Percentiles rank a stretch among this genome's conserved stretches.
Evolutionary conservation across 2,888 invertebrate species (phyloP).

Genomic region (Watsonalla cultraria): DNA sequence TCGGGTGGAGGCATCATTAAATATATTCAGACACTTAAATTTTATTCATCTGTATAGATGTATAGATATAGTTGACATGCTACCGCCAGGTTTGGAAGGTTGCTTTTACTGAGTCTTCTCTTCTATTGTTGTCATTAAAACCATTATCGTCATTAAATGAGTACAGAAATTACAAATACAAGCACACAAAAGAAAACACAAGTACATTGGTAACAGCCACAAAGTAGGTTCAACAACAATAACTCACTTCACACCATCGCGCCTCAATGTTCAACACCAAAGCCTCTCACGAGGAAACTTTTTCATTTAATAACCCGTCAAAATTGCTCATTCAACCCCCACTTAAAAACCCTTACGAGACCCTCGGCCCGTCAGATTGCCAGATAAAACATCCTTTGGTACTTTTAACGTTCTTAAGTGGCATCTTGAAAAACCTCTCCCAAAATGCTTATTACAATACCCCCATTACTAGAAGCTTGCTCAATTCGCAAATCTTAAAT

Average conservation of each 20-base stretch:
- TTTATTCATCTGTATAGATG: no score
- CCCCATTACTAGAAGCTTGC: no score
- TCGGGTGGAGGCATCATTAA: no score
- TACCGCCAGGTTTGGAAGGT: no score
- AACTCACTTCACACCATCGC: background rate
- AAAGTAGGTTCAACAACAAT: background rate
- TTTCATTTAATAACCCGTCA: conserved; percentile 30
- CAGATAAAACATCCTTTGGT: background rate
- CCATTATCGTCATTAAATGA: no score
- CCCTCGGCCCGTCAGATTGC: conserved; percentile 1
- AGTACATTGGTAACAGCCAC: background rate
- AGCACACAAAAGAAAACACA: background rate
- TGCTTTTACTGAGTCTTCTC: no score
- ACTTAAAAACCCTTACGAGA: conserved; percentile 20
- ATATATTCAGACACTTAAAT: no score
- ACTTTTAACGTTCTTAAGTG: background rate
- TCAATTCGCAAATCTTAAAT: no score
- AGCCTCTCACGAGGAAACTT: conserved; percentile 21
- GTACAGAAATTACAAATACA: no score
- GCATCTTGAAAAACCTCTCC: background rate
- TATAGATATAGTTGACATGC: no score
- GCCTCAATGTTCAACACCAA: background rate
- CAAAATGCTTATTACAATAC: background rate
- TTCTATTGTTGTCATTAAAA: no score
- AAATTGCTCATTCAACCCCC: conserved; percentile 28